Evolutionary conservation across 2,113 vertebrate genomes (phyloP), one percentile per base, ranked within the genome.

Genomic region (Pachycephala philippinensis): DNA sequence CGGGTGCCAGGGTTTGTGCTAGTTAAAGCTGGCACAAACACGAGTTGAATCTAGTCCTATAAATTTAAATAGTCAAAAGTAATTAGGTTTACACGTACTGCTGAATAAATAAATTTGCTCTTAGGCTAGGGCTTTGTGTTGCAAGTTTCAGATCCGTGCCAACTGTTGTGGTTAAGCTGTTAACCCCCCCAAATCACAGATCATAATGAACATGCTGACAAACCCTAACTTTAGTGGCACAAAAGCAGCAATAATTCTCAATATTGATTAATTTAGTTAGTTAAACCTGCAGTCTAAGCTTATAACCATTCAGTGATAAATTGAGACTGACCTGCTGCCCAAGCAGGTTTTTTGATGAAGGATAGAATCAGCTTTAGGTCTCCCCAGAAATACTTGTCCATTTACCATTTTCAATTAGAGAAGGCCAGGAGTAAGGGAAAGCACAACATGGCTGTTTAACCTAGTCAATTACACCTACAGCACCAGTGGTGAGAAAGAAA

Each of bases 231-330:
- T 91, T 42, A 95, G 82, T 90, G 93, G 94, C 87, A 95, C 74
- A 96, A 97, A 97, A 96, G 84, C 92, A 94, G 96, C 95, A 96
- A 89, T 96, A 95, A 97, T 97, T 97, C 95, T 96, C 89, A 93
- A 84, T 95, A 97, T 97, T 94, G 97, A 97, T 97, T 97, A 97
- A 97, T 97, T 97, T 94, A 97, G 91, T 97, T 96, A 97, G 95
- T 97, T 97, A 97, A 97, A 97, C 80, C 86, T 98, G 93, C 60
- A 97, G 89, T 95, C 88, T 96, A 97, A 97, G 92, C 89, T 93
- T 96, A 96, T 93, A 97, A 97, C 77, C 59, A 96, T 89, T 96
- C 80, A 65, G 68, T 96, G 94, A 98, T 96, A 97, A 97, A 97
- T 75, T 93, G 86, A 96, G 93, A 97, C 95, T 84, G 89, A 96